phyloP scores from a whole-genome alignment of 2,113 vertebrate species.

The Forbesichthys papilliferus region DNA sequence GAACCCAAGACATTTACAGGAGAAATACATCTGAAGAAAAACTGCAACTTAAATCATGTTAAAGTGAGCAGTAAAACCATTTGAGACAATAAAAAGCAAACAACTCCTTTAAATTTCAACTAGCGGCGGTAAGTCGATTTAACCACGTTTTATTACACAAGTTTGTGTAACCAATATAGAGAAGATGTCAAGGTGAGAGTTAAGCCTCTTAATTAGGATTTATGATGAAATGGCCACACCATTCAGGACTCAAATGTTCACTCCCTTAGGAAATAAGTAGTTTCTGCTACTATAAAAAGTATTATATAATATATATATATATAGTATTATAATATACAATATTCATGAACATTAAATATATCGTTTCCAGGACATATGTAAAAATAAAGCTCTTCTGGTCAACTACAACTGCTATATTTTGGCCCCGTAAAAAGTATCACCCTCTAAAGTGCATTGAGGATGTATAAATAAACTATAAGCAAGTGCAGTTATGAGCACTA shows the following conservation, averaged over 20 bases:
- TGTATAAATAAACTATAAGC: no score
- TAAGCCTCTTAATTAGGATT: constrained; percentile 27
- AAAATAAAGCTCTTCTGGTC: constrained; percentile 7
- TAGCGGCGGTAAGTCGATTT: no score
- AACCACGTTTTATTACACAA: no score
- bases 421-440: no score
- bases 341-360: constrained; percentile 15
- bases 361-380: neutral
- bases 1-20: neutral
- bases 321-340: constrained; percentile 19
- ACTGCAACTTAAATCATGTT: no score
- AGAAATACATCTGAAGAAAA: neutral
- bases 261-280: constrained; percentile 12
- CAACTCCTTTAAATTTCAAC: no score
- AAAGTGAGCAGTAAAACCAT: constrained; percentile 1
- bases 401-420: no score
- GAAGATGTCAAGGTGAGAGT: constrained; percentile 22
- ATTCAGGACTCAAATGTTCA: constrained; percentile 12
- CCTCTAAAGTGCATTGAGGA: no score
- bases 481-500: neutral
- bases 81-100: no score
- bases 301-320: constrained; percentile 13
- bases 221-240: neutral
- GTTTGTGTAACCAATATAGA: no score
- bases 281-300: constrained; percentile 25